phyloP scores from a whole-genome alignment of 2,113 vertebrate species.

The Centropus unirufus region DNA sequence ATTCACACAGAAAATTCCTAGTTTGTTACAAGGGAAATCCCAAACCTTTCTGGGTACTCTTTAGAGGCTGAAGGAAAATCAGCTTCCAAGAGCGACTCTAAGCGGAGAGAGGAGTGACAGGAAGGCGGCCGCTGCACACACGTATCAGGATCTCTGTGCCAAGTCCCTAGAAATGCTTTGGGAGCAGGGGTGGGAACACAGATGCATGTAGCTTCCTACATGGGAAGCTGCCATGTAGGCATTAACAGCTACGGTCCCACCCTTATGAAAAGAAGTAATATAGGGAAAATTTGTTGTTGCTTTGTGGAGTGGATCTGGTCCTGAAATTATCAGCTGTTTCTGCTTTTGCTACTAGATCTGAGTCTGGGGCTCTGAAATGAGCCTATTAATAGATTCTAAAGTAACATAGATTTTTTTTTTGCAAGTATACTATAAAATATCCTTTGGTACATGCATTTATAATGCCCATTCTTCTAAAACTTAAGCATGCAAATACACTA shows the following conservation, averaged over 20 bases:
- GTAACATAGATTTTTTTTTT: neutral
- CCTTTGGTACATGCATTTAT: neutral
- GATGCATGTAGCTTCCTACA: neutral
- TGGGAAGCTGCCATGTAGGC: neutral
- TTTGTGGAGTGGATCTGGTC: neutral
- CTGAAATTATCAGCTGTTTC: neutral
- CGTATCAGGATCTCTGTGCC: accelerated
- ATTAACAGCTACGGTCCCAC: neutral
- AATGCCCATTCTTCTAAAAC: neutral
- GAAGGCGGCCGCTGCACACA: neutral
- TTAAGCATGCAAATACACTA: neutral
- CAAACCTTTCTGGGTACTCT: neutral
- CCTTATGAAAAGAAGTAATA: neutral
- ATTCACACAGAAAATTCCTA: neutral
- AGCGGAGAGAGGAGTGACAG: neutral
- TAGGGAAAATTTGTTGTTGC: neutral
- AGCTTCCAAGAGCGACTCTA: neutral
- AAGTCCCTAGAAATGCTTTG: neutral
- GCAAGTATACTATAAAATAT: neutral
- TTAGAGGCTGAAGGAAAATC: neutral
- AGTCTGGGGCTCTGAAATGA: neutral
- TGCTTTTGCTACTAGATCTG: neutral
- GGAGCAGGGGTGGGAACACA: neutral
- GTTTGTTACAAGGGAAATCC: neutral
- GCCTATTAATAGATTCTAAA: neutral